Evolutionary conservation across 1,140 invertebrate species (phyloP).

Genomic region (Drosophila subobscura): DNA sequence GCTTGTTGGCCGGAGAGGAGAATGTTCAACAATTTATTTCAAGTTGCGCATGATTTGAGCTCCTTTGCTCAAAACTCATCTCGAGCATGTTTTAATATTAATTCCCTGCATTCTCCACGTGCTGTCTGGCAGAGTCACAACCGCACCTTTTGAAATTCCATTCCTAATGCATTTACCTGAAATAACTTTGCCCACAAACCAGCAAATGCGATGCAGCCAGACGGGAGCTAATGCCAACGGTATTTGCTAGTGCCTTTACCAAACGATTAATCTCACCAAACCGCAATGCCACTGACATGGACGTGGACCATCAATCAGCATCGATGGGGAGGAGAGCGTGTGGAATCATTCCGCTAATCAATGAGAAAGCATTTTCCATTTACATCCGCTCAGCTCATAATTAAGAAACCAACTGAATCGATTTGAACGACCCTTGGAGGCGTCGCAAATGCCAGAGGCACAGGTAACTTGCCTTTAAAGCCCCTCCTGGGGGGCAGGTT

Average conservation of each 20-base stretch:
- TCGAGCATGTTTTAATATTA: constrained; percentile 40
- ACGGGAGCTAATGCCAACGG: neutral
- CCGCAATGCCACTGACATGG: constrained; percentile 5
- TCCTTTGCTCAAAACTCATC: constrained; percentile 5
- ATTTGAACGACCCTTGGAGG: constrained; percentile 7
- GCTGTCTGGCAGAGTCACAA: constrained; percentile 1
- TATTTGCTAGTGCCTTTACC: neutral
- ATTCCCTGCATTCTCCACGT: neutral
- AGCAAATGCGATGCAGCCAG: constrained; percentile 39
- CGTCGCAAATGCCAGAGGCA: constrained; percentile 1
- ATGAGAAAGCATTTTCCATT: constrained; percentile 59
- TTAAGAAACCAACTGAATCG: constrained; percentile 38
- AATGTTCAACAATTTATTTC: constrained; percentile 57
- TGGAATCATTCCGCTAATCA: constrained; percentile 51
- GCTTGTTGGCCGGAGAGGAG: constrained; percentile 18
- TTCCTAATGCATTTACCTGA: constrained; percentile 22
- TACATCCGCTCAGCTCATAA: constrained; percentile 22
- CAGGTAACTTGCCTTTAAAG: constrained; percentile 44
- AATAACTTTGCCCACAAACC: constrained; percentile 31
- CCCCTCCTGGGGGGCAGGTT: constrained; percentile 8
- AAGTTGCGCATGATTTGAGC: constrained; percentile 43
- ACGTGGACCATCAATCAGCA: constrained; percentile 63
- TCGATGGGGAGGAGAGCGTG: constrained; percentile 14
- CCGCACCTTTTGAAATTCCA: neutral
- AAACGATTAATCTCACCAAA: constrained; percentile 19